Evolutionary conservation across 2,888 invertebrate species (phyloP).

Genomic region (Euplexia lucipara): DNA sequence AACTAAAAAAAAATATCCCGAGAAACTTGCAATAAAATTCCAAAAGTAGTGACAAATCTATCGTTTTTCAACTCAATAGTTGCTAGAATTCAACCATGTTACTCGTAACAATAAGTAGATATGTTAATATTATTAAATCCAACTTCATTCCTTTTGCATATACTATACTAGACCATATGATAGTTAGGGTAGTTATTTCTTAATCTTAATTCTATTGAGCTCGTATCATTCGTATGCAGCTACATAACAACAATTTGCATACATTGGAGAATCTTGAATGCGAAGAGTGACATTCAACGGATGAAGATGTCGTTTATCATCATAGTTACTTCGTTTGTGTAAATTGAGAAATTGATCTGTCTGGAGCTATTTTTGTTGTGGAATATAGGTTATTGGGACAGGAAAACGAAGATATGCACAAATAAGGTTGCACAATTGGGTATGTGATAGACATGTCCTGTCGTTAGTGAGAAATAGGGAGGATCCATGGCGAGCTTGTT

Average conservation of each 20-base stretch:
- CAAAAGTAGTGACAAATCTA: no score
- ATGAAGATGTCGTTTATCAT: constrained; percentile 58
- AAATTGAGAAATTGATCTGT: constrained; percentile 46
- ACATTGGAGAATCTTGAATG: constrained; percentile 18
- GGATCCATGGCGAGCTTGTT: no score
- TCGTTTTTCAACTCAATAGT: no score
- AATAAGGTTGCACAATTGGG: no score
- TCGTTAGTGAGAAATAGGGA: no score
- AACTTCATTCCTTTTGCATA: no score
- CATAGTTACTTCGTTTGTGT: constrained; percentile 23
- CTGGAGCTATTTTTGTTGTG: not conserved
- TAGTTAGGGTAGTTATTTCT: not conserved
- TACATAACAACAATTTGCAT: constrained; percentile 16
- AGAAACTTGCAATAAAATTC: no score
- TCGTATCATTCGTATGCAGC: not conserved
- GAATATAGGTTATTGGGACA: constrained; percentile 39
- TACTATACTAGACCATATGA: not conserved
- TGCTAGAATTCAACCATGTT: no score
- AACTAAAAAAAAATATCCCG: no score
- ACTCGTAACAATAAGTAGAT: no score
- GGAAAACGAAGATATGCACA: not conserved
- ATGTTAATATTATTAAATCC: no score
- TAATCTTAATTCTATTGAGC: constrained; percentile 6
- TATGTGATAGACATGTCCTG: no score
- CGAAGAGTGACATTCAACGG: constrained; percentile 49